Percentiles rank a stretch among this genome's conserved stretches.
These are phyloP conservation scores for Chloromyia formosa DNA, from an alignment of 2,888 invertebrate species.

Conservation along the genomic window DNA sequence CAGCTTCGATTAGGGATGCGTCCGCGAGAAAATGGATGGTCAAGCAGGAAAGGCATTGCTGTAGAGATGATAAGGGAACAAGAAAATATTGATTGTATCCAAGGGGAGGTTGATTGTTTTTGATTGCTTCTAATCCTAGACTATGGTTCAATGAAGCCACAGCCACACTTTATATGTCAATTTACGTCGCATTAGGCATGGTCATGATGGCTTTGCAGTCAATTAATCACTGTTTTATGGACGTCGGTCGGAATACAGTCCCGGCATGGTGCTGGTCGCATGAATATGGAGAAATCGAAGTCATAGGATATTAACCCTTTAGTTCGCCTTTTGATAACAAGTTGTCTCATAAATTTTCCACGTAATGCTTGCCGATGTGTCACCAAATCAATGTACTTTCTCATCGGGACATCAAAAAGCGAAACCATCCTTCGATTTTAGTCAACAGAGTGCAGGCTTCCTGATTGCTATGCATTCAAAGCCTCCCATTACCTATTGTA, in stretches of 20 bases:
- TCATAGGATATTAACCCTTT: too few species aligned
- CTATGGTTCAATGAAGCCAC: too few species aligned
- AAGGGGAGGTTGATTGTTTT: constrained; percentile 1
- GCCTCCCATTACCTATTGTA: too few species aligned
- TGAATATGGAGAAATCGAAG: too few species aligned
- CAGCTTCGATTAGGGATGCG: neutral
- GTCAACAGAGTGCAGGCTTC: too few species aligned
- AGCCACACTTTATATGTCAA: constrained; percentile 27
- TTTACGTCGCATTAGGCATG: constrained; percentile 10
- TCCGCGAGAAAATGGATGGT: neutral
- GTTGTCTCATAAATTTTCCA: too few species aligned
- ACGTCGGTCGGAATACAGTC: neutral
- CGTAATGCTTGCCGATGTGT: too few species aligned
- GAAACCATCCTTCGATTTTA: too few species aligned
- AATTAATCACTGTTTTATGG: constrained; percentile 9
- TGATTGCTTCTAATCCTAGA: neutral
- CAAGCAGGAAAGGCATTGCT: neutral
- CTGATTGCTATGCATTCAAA: too few species aligned
- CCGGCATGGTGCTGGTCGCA: neutral
- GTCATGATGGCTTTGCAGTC: constrained; percentile 6
- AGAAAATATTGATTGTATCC: too few species aligned
- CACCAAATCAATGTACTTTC: too few species aligned
- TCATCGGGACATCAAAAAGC: too few species aligned
- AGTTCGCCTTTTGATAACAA: neutral
- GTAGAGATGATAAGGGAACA: neutral